Evolutionary conservation across 2,113 vertebrate species (phyloP).

Genomic region (Fulica atra): DNA sequence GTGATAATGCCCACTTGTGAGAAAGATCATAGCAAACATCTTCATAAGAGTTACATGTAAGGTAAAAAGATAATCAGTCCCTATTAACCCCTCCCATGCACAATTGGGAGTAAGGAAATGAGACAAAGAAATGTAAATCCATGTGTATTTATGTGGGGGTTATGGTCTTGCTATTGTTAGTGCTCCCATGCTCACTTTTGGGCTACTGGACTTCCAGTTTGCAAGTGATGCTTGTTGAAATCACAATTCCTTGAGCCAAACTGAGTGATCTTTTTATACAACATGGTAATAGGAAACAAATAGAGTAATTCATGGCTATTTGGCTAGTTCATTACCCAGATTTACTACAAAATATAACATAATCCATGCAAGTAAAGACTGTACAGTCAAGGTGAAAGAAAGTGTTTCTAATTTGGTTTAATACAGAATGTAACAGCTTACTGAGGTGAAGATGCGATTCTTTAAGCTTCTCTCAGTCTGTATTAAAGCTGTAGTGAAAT

Average conservation of each 20-base stretch:
- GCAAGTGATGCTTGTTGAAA: not conserved
- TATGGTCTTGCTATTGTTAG: not conserved
- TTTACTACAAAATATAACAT: not conserved
- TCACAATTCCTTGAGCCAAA: not conserved
- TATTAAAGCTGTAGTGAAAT: not conserved
- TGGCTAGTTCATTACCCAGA: not conserved
- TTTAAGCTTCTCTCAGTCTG: not conserved
- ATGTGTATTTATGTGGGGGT: fast-evolving
- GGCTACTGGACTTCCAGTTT: not conserved
- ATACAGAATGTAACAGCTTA: not conserved
- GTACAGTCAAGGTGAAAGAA: not conserved
- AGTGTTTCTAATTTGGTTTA: not conserved
- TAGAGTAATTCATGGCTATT: not conserved
- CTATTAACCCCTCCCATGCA: not conserved
- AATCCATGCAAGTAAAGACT: not conserved
- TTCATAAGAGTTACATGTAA: not conserved
- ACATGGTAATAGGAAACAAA: not conserved
- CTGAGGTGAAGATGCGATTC: not conserved
- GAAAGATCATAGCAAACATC: not conserved
- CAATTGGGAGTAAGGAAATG: not conserved
- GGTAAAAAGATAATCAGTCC: not conserved
- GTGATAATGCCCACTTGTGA: not conserved
- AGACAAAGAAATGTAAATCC: not conserved
- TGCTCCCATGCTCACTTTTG: not conserved
- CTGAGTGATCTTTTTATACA: not conserved